Evolutionary conservation across 2,888 invertebrate species (phyloP), one percentile per base, ranked within the genome.

Genomic region (Rhaphigaster nebulosa): DNA sequence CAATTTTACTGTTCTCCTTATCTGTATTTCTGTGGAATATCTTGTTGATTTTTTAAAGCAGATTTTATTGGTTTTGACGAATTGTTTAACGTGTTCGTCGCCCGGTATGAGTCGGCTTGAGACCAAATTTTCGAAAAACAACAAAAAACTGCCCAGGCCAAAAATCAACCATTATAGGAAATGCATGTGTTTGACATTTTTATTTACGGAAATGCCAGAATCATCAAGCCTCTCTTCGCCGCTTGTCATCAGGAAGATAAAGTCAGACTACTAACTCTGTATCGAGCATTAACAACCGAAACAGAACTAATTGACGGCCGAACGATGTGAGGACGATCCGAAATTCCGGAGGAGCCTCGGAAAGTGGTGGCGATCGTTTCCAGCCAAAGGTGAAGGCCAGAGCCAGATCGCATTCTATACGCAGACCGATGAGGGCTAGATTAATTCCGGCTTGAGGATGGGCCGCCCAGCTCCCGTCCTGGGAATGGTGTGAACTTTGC

Each of bases 401-500:
- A 76, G 70, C 13, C 29, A 34, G 70, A 45, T 84, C 84, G 84
- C 84, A 84, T 84, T 84, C 45, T 84, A 45, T 84, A 41, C 84
- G 41, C 84, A 84, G 41, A 3, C 26, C 38, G 38, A 38, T 12
- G 13, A 70, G 29, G 15, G 15, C 41, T 84, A 45, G 84, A 84
- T 84, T 45, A n/a, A 84, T 84, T 84, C 84, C 84, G 10, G 41
- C n/a, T 45, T 0, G 23, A 84, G 26, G 34, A 6, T 38, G n/a
- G 12, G 23, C 1, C 12, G 84, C 8, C n/a, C 41, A n/a, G 84
- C 45, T 84, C 45, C 84, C n/a, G 45, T 84, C 26, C 84, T 84
- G 84, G 84, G 84, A 84, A 84, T 50, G 84, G 45, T 26, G n/a
- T 84, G 84, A 84, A 84, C 84, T 84, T 84, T 84, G 38, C 45